Evolutionary conservation across 2,888 invertebrate species (phyloP).

Genomic region (Margaritifera margaritifera): DNA sequence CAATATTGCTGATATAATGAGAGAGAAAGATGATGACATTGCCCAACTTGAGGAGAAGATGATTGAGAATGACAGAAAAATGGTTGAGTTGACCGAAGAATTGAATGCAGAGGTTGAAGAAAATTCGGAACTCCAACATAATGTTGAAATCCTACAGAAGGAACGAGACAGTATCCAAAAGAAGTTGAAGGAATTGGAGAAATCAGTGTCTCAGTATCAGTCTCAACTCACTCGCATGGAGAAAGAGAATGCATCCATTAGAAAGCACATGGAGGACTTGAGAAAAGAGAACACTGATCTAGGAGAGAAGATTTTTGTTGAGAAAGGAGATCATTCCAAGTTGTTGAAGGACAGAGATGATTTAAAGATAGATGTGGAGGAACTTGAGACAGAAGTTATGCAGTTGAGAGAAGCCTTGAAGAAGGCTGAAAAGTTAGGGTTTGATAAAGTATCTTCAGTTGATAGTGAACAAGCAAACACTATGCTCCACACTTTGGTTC

Average conservation of each 20-base stretch:
- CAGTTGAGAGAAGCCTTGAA: too few relatives aligned
- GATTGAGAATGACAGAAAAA: constrained; percentile 65
- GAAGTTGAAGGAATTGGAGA: constrained; percentile 54
- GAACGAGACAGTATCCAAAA: constrained; percentile 54
- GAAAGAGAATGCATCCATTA: constrained; percentile 52
- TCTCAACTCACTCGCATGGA: constrained; percentile 53
- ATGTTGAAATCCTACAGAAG: constrained; percentile 48
- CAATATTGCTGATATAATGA: constrained; percentile 77
- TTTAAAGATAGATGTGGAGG: constrained; percentile 47
- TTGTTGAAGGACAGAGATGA: constrained; percentile 47
- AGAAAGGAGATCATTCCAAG: constrained; percentile 33
- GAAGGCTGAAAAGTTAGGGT: constrained; percentile 10
- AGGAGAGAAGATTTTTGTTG: constrained; percentile 45
- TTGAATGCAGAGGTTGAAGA: constrained; percentile 60
- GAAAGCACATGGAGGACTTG: constrained; percentile 57
- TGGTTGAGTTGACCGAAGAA: constrained; percentile 64
- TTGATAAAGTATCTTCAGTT: constrained; percentile 28
- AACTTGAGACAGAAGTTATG: constrained; percentile 48
- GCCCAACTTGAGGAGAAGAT: constrained; percentile 89
- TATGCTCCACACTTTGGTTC: constrained; percentile 53
- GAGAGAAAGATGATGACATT: constrained; percentile 90
- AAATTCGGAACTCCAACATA: constrained; percentile 50
- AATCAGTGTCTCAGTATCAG: constrained; percentile 41
- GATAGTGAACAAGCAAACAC: constrained; percentile 26
- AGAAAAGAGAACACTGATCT: constrained; percentile 55